These are phyloP conservation scores for Trialeurodes vaporariorum DNA, from an alignment of 1,140 invertebrate species.

Conservation along the genomic window DNA sequence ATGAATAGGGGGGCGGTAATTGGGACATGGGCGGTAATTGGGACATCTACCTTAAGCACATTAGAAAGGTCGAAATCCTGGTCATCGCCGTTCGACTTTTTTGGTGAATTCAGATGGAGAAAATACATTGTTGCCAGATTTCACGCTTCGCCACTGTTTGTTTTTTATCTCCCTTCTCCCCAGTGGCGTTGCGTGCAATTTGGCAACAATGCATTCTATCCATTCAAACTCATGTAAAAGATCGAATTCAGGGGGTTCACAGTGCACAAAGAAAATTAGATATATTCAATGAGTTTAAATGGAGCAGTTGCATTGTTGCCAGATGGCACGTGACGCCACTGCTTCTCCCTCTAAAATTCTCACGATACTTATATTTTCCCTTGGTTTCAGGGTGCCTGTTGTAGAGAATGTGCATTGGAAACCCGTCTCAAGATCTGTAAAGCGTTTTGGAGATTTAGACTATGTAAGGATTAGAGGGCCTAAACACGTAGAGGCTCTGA, in stretches of 20 bases:
- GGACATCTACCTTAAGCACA: no score
- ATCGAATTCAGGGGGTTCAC: neutral
- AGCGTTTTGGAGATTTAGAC: neutral
- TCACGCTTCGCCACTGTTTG: no score
- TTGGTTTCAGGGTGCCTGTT: neutral
- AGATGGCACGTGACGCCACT: neutral
- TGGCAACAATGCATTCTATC: no score
- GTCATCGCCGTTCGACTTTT: no score
- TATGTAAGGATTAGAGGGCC: neutral
- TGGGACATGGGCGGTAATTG: no score
- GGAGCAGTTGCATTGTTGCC: neutral
- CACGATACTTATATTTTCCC: neutral
- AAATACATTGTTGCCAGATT: no score
- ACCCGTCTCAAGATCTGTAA: neutral
- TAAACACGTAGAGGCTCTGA: neutral
- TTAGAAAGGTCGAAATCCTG: no score
- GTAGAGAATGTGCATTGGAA: neutral
- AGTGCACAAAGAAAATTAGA: neutral
- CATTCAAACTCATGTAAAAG: neutral
- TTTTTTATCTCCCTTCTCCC: no score
- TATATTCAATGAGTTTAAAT: neutral
- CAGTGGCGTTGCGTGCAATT: no score
- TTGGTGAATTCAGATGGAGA: no score
- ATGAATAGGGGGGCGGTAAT: no score
- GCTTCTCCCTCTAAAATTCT: neutral